Percentiles rank a stretch among this genome's conserved stretches.
Conservation (phyloP, 2,888 invertebrate species). For the Artemia sinica region DNA sequence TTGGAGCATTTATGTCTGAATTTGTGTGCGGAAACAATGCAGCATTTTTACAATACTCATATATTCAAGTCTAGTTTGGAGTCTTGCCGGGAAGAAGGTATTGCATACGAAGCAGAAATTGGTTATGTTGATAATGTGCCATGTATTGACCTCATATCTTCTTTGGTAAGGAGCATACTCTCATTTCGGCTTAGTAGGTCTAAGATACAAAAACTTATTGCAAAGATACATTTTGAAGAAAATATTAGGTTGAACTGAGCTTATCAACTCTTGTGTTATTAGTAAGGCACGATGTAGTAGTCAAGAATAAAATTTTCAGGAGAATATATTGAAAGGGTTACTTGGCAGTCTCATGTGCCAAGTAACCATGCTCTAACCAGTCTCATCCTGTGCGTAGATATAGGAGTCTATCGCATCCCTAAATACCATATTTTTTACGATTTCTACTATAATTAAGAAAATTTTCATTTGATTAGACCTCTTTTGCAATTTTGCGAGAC, state of each 20-base stretch:
- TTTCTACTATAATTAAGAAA: too few species aligned
- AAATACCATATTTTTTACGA: too few species aligned
- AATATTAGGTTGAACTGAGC: too few species aligned
- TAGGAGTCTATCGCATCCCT: too few species aligned
- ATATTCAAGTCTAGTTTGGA: constrained; percentile 86
- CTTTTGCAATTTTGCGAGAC: too few species aligned
- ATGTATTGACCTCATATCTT: constrained; percentile 84
- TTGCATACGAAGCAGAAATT: constrained; percentile 69
- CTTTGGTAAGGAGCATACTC: constrained; percentile 40
- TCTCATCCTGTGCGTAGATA: too few species aligned
- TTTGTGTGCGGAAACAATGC: constrained; percentile 89
- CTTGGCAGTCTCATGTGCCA: too few species aligned
- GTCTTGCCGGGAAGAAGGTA: constrained; percentile 82
- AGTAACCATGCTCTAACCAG: too few species aligned
- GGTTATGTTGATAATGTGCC: constrained; percentile 90
- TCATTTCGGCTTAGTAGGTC: background rate
- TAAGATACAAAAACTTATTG: too few species aligned
- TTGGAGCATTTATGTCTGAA: constrained; percentile 87
- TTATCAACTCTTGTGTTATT: background rate
- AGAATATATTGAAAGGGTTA: too few species aligned
- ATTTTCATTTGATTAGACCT: too few species aligned
- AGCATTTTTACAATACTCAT: constrained; percentile 92
- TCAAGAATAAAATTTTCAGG: background rate
- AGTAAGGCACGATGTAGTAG: background rate
- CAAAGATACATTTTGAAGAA: too few species aligned